Base-by-base conservation (phyloP, 2,888 invertebrate genomes). In the Ferdinandea cuprea region DNA sequence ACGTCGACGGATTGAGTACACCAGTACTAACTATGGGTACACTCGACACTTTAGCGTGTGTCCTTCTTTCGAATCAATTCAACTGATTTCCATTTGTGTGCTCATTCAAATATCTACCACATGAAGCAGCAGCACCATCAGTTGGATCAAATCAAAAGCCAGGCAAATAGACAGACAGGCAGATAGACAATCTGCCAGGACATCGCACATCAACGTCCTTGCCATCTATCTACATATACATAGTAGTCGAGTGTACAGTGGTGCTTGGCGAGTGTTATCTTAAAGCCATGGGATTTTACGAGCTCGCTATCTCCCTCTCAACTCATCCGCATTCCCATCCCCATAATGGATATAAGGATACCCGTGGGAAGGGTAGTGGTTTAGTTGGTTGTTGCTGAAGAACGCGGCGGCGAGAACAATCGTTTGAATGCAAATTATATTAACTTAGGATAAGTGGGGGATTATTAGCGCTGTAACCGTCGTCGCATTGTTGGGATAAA, bases 361-460 rank as follows among this genome's bases (percentile, higher is more conserved):
- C 69, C 37, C 61, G 35, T 35, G 17, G 19, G 28, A 3, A 35
- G 58, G 28, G 50, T 58, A 52, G 13, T 35, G 44, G 46, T 65
- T 25, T 42, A 74, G 69, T 69, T 32, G 77, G 59, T 72, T 61
- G 79, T 68, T 73, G 79, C 59, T 63, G 54, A 68, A 37, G 68
- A 80, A 56, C 68, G 56, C 74, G 61, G 56, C 74, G 61, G 63
- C 66, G 68, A 78, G 83, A 78, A 83, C 83, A 83, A 83, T 78
- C 83, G 83, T 83, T 83, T 83, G 83, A 78, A 83, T 83, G 83
- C 83, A 78, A 83, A 83, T 83, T 83, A 68, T 83, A 83, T 83
- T 83, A 83, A 83, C 83, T 83, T 73, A 68, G 83, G 54, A 83
- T 83, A 83, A 83, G 83, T 83, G 83, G 83, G 63, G 72, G 78